phyloP scores from a whole-genome alignment of 2,113 vertebrate genomes.

The Salminus brasiliensis region DNA sequence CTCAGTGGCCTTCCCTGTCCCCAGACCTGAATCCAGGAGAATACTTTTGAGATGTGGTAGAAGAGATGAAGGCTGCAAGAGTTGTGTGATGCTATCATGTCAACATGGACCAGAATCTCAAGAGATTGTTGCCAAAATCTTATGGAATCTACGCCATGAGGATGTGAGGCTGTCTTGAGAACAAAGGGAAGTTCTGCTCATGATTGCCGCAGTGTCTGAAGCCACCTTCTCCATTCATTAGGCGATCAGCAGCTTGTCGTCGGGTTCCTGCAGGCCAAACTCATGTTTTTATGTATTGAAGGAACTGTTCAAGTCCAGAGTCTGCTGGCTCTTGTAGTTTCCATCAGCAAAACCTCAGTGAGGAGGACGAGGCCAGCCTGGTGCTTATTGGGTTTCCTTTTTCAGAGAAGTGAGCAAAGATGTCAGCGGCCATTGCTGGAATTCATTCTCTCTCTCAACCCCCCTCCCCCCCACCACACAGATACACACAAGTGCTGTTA shows the following conservation, averaged over 20 bases:
- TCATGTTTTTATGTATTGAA: not conserved
- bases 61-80: no score
- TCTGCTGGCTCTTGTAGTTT: conserved; percentile 53
- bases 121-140: no score
- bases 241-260: not conserved
- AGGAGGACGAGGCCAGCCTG: conserved; percentile 28
- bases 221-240: not conserved
- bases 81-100: no score
- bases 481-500: conserved; percentile 1
- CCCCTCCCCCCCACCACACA: not conserved
- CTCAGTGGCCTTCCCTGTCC: no score
- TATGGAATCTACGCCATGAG: no score
- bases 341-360: conserved; percentile 31
- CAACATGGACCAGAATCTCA: no score
- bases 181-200: no score
- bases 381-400: conserved; percentile 57
- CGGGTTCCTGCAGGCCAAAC: not conserved
- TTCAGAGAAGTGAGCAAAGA: conserved; percentile 62
- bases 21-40: no score
- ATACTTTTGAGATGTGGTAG: no score
- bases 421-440: conserved; percentile 53
- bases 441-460: conserved; percentile 14
- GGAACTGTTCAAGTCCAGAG: conserved; percentile 29
- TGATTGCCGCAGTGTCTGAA: no score
- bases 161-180: no score